Conservation (phyloP, 2,888 invertebrate genomes). For the Orthosia gracilis region DNA sequence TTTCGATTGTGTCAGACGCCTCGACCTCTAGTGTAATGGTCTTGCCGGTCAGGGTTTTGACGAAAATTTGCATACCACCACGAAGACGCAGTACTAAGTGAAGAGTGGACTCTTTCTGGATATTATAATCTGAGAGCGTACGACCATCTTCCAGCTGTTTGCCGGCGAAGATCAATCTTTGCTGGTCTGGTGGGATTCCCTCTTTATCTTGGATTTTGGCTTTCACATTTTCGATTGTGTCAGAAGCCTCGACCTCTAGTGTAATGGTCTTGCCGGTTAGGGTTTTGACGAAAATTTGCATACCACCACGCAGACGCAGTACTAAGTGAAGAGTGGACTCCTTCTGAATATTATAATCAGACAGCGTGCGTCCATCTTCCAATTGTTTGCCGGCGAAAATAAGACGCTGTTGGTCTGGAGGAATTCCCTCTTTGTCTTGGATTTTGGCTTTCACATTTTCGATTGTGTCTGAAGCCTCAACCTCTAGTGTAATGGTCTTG, state of each 20-base stretch:
- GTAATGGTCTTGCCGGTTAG: slow-evolving; percentile 64
- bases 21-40: slow-evolving; percentile 59
- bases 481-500: slow-evolving; percentile 73
- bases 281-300: slow-evolving; percentile 73
- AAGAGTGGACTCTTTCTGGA: slow-evolving; percentile 58
- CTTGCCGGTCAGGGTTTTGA: slow-evolving; percentile 59
- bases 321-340: slow-evolving; percentile 76
- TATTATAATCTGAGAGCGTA: slow-evolving; percentile 53
- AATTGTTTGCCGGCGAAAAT: slow-evolving; percentile 77
- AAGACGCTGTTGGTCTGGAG: slow-evolving; percentile 74
- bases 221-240: slow-evolving; percentile 63
- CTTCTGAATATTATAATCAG: slow-evolving; percentile 75
- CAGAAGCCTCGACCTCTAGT: slow-evolving; percentile 52
- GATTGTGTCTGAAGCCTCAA: slow-evolving; percentile 75
- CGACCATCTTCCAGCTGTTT: slow-evolving; percentile 62
- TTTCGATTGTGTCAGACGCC: slow-evolving; percentile 61
- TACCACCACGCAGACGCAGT: slow-evolving; percentile 73
- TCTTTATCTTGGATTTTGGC: slow-evolving; percentile 64
- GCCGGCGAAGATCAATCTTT: slow-evolving; percentile 61
- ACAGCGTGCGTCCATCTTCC: slow-evolving; percentile 71
- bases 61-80: slow-evolving; percentile 66
- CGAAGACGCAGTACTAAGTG: slow-evolving; percentile 59
- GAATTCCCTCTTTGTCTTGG: slow-evolving; percentile 75
- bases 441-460: slow-evolving; percentile 77
- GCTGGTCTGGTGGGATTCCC: slow-evolving; percentile 64